Evolutionary conservation across 2,797 vertebrate species (phyloP).

Genomic region (Anisognathus igniventris): DNA sequence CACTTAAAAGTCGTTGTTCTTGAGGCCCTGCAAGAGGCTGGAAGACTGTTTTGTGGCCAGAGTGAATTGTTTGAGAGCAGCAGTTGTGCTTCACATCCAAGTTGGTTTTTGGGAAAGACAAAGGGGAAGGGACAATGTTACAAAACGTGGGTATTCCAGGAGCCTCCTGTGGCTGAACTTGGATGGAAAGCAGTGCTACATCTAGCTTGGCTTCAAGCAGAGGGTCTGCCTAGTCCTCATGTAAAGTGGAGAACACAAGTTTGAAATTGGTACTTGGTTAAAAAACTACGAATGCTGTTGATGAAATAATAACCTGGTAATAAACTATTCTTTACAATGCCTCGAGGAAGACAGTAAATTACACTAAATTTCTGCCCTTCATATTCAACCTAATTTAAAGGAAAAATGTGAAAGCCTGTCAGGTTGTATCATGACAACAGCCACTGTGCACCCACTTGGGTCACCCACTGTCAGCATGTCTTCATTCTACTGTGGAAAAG

Average conservation of each 20-base stretch:
- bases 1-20: not conserved
- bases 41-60: not conserved
- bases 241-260: not conserved
- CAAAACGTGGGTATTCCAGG: not conserved
- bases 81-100: not conserved
- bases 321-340: not conserved
- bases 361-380: not conserved
- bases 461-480: not conserved
- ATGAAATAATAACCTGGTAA: not conserved
- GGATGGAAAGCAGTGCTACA: not conserved
- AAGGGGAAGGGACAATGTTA: not conserved
- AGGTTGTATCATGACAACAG: not conserved
- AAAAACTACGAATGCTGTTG: not conserved
- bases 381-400: not conserved
- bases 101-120: not conserved
- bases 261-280: not conserved
- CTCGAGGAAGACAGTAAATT: not conserved
- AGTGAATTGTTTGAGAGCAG: not conserved
- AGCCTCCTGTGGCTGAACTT: not conserved
- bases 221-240: not conserved
- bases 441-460: not conserved
- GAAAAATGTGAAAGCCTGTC: not conserved
- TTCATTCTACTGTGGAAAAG: not conserved
- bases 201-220: not conserved
- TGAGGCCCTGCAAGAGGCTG: not conserved